Conservation (phyloP, 2,888 invertebrate genomes). For the Prosapia bicincta region DNA sequence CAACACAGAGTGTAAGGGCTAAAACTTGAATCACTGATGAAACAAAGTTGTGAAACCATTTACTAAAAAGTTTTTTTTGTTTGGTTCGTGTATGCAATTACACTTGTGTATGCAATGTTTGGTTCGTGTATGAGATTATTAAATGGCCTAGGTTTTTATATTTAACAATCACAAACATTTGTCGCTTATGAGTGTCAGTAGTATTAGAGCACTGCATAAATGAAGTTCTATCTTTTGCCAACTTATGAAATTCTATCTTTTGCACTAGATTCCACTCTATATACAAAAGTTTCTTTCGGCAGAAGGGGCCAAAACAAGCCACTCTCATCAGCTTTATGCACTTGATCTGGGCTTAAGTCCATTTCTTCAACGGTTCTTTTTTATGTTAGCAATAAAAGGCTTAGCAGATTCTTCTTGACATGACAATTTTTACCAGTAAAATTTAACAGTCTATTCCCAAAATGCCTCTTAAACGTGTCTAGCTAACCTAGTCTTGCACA, state of each 20-base stretch:
- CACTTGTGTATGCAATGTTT: too few species aligned
- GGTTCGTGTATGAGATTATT: too few species aligned
- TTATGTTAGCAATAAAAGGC: neutral
- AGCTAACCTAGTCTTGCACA: neutral
- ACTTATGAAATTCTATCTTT: constrained; percentile 38
- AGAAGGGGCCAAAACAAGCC: neutral
- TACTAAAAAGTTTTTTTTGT: too few species aligned
- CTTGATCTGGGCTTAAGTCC: neutral
- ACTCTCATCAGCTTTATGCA: neutral
- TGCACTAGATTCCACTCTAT: constrained; percentile 33
- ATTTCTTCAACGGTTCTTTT: constrained; percentile 25
- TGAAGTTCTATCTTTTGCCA: too few species aligned
- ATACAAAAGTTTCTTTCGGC: constrained; percentile 36
- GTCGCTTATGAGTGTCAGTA: constrained; percentile 37
- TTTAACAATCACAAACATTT: constrained; percentile 10
- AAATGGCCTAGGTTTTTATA: constrained; percentile 5
- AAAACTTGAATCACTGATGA: too few species aligned
- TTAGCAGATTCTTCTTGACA: too few species aligned
- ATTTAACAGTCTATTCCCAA: neutral
- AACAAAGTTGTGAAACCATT: too few species aligned
- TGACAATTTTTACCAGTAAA: neutral
- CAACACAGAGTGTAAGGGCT: too few species aligned
- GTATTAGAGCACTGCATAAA: constrained; percentile 40
- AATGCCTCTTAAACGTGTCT: neutral
- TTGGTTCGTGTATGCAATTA: too few species aligned